A percentile compares a stretch with the other conserved stretches of the same genome.
Evolutionary conservation across 2,888 invertebrate species (phyloP).

Genomic region (Caenorhabditis sinica): DNA sequence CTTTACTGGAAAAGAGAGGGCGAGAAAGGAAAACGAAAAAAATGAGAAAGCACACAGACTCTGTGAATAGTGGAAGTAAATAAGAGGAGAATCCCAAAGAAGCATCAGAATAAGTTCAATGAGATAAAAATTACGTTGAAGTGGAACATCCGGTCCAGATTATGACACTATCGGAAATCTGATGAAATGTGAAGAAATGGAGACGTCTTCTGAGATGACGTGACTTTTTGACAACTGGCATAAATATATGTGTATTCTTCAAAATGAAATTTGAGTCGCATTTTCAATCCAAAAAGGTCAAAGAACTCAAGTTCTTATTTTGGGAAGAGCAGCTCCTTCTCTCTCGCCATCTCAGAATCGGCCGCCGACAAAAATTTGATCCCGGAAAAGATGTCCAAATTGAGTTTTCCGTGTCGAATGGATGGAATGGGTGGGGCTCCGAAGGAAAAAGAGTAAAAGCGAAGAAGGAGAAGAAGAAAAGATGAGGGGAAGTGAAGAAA

Average conservation of each 20-base stretch:
- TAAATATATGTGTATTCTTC: constrained; percentile 29
- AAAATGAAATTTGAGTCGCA: constrained; percentile 29
- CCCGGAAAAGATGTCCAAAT: constrained; percentile 55
- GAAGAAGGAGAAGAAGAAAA: background rate
- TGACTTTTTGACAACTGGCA: constrained; percentile 17
- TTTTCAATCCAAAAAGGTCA: constrained; percentile 22
- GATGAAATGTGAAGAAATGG: constrained; percentile 1
- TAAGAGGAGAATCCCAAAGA: background rate
- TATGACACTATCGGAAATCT: background rate
- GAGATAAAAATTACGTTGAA: background rate
- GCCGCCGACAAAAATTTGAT: constrained; percentile 27
- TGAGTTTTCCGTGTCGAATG: constrained; percentile 47
- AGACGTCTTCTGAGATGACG: constrained; percentile 14
- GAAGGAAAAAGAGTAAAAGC: constrained; percentile 29
- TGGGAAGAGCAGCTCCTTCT: background rate
- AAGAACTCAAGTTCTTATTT: constrained; percentile 23
- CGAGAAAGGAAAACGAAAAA: constrained; percentile 6
- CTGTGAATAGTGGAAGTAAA: constrained; percentile 20
- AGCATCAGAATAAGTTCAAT: constrained; percentile 9
- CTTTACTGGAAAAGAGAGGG: background rate
- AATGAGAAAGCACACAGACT: constrained; percentile 15
- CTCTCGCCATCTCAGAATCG: background rate
- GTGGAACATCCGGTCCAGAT: background rate
- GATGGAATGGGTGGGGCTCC: constrained; percentile 3
- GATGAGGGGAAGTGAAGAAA: constrained; percentile 10